Evolutionary conservation across 2,797 vertebrate species (phyloP), one percentile per base, ranked within the genome.

Genomic region (Triplophysa yarkandensis): DNA sequence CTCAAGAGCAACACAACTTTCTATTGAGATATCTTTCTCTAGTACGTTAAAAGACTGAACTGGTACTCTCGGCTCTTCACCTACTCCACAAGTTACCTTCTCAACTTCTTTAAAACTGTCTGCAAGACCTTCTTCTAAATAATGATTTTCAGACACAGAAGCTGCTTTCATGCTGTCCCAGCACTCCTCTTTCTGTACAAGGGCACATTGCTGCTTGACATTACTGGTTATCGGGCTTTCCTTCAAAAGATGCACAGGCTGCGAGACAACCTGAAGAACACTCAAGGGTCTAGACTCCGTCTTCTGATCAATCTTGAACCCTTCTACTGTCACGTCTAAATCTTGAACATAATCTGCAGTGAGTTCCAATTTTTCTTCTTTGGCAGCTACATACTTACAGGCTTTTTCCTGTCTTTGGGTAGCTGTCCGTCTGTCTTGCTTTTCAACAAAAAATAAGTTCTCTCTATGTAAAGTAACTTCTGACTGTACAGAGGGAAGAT

Each of bases 111-210:
- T 25, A 4, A 95, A 65, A 67, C 48, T 76, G 8, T 86, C 77
- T 4, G 86, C 71, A 7, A 88, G 85, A 32, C 89, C 91, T 57
- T 92, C 90, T 48, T 88, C 85, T 71, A 95, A 77, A n/a, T 83
- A 46, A 58, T 13, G 84, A 77, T 68, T 90, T 77, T 94, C 92
- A 61, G 84, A 80, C 68, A 91, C 87, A 16, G 81, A 88, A 23
- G 90, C 83, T 60, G 92, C 80, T 14, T 93, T 91, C 74, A 93
- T 83, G 65, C 91, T 76, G 6, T 86, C 87, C 85, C 91, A 92
- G 48, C 82, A 80, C 44, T 90, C 91, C 78, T 95, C 94, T 82
- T 92, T 95, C 67, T 93, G 93, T 73, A 93, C 81, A 77, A 88
- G 68, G 75, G 90, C 91, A 66, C 83, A 90, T 81, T 92, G 91